A percentile compares a stretch with the other conserved stretches of the same genome.
Evolutionary conservation across 92 coral and sea anemone genomes (phyloP).

Genomic region (Ricordea florida): DNA sequence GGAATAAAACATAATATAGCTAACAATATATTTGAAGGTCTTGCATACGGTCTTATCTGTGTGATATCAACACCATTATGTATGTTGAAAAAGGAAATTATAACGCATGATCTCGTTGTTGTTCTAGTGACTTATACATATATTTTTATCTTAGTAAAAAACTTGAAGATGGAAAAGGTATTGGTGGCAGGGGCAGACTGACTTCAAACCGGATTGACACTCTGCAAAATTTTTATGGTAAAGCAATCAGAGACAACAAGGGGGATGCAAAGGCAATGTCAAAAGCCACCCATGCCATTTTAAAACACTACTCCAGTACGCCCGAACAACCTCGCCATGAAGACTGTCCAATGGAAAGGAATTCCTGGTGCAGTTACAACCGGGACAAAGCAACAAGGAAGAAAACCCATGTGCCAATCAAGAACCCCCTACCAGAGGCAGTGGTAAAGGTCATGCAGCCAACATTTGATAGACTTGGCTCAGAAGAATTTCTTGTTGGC

Average conservation of each 20-base stretch:
- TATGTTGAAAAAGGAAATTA: no score
- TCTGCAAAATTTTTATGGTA: constrained; percentile 65
- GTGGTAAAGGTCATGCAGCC: constrained; percentile 19
- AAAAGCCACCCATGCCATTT: constrained; percentile 60
- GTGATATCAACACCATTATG: no score
- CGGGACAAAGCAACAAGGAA: constrained; percentile 12
- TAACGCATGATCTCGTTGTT: no score
- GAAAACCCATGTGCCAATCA: constrained; percentile 23
- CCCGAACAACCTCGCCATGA: constrained; percentile 40
- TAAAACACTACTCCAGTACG: constrained; percentile 55
- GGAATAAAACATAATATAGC: no score
- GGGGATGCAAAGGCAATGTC: constrained; percentile 65
- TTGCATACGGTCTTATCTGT: no score
- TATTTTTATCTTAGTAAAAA: no score
- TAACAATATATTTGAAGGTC: no score
- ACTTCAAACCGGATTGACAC: constrained; percentile 44
- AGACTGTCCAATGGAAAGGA: constrained; percentile 27
- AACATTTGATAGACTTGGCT: constrained; percentile 20
- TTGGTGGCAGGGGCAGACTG: constrained; percentile 52
- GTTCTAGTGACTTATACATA: no score
- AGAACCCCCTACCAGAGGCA: constrained; percentile 32
- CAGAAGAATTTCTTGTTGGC: constrained; percentile 18
- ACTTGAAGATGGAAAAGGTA: constrained; percentile 41
- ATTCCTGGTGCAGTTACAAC: constrained; percentile 40
- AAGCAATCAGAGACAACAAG: constrained; percentile 58